Conservation (phyloP, 2,888 invertebrate species). For the Amphimallon solstitiale region DNA sequence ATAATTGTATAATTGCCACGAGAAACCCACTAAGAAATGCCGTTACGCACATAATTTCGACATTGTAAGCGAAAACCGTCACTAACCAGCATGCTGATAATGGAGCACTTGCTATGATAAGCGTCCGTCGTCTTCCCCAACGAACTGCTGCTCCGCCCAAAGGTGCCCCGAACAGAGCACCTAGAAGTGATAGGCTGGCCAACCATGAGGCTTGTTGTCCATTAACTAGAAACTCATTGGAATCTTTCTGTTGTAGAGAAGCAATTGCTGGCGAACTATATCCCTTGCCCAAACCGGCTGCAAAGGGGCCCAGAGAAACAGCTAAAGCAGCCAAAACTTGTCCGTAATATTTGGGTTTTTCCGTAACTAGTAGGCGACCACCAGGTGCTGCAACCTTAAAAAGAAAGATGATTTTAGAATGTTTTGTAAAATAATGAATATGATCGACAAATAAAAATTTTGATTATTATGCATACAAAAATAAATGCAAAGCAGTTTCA, state of each 20-base stretch:
- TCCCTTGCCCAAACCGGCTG: conserved; percentile 82
- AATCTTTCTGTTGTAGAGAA: conserved; percentile 73
- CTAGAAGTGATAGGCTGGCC: conserved; percentile 80
- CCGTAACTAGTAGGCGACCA: conserved; percentile 57
- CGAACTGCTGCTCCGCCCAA: conserved; percentile 82
- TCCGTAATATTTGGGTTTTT: conserved; percentile 57
- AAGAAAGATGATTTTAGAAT: not conserved
- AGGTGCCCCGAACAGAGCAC: conserved; percentile 83
- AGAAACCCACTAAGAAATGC: conserved; percentile 81
- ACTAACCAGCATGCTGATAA: conserved; percentile 84
- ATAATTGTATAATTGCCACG: conserved; percentile 61
- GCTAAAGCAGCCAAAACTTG: conserved; percentile 83
- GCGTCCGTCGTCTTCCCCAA: conserved; percentile 75
- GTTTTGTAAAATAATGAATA: too few relatives aligned
- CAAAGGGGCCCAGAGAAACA: conserved; percentile 81
- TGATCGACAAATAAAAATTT: not conserved
- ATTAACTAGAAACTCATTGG: conserved; percentile 71
- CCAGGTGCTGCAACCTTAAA: conserved; percentile 58
- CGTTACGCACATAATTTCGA: conserved; percentile 83
- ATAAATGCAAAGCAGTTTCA: too few relatives aligned
- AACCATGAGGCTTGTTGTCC: conserved; percentile 85
- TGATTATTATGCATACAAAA: not conserved
- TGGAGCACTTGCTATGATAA: conserved; percentile 78
- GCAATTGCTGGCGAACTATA: conserved; percentile 86
- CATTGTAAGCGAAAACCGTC: conserved; percentile 80